Evolutionary conservation across 2,797 vertebrate genomes (phyloP).

Genomic region (Leptoclinus maculatus): DNA sequence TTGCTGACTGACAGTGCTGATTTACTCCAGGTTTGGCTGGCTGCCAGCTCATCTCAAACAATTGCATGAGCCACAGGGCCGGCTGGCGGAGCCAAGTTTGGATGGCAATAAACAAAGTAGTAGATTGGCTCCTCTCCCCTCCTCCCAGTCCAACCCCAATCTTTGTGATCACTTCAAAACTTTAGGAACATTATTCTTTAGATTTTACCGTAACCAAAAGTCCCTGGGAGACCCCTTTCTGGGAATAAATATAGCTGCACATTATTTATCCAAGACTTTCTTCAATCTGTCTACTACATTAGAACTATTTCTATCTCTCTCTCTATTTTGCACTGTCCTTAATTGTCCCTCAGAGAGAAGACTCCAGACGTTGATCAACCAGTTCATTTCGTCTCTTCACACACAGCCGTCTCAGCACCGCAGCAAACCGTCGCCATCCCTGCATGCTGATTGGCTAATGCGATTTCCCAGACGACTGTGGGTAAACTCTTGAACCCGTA

Average conservation of each 20-base stretch:
- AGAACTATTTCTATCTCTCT: background rate
- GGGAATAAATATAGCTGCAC: conserved; percentile 23
- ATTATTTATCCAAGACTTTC: conserved; percentile 30
- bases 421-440: conserved; percentile 48
- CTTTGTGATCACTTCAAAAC: conserved; percentile 30
- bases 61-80: conserved; percentile 77
- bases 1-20: conserved; percentile 83
- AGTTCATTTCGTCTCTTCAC: conserved; percentile 42
- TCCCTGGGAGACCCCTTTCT: conserved; percentile 6
- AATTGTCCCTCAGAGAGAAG: conserved; percentile 28
- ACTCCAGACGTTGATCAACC: conserved; percentile 45
- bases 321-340: conserved; percentile 9
- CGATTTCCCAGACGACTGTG: conserved; percentile 70
- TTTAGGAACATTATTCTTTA: conserved; percentile 23
- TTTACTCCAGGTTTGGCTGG: conserved; percentile 82
- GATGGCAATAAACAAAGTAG: conserved; percentile 85
- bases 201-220: conserved; percentile 35
- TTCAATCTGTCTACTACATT: background rate
- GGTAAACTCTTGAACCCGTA: conserved; percentile 79
- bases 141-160: conserved; percentile 9
- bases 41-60: conserved; percentile 83
- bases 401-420: conserved; percentile 36
- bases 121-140: conserved; percentile 63
- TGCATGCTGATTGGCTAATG: conserved; percentile 49
- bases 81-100: conserved; percentile 76